These are phyloP conservation scores for Himalopsyche kuldschensis DNA, from an alignment of 2,888 invertebrate species.

Conservation along the genomic window DNA sequence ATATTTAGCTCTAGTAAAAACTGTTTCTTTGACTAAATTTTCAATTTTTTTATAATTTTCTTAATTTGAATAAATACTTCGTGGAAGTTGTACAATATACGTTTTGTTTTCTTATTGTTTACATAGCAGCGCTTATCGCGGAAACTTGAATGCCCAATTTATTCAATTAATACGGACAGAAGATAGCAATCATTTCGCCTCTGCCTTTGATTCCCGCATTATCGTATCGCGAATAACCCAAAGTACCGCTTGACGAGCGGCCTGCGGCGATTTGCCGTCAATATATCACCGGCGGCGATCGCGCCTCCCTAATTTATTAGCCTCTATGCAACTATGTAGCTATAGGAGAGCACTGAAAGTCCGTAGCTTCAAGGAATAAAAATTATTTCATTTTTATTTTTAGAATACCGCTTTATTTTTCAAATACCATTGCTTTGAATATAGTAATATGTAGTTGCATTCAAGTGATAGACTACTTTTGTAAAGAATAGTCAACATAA, in stretches of 20 bases:
- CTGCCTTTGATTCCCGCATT: neutral
- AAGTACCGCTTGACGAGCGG: neutral
- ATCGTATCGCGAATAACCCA: neutral
- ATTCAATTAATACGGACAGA: neutral
- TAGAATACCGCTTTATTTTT: no score
- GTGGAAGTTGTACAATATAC: neutral
- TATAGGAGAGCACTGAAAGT: neutral
- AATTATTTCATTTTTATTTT: no score
- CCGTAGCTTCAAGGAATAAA: neutral
- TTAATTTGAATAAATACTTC: no score
- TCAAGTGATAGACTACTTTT: no score
- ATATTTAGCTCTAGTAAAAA: no score
- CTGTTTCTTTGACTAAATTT: no score
- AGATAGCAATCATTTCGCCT: neutral
- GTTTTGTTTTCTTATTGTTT: neutral
- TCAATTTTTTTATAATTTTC: no score
- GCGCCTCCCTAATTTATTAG: constrained; percentile 28
- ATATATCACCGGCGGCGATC: constrained; percentile 35
- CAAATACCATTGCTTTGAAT: no score
- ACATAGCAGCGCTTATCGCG: neutral
- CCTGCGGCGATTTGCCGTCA: constrained; percentile 12
- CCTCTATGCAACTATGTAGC: neutral
- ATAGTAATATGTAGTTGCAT: no score
- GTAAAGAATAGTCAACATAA: no score
- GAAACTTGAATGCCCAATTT: neutral